Evolutionary conservation across 2,888 invertebrate genomes (phyloP).

Genomic region (Limnephilus auricula): DNA sequence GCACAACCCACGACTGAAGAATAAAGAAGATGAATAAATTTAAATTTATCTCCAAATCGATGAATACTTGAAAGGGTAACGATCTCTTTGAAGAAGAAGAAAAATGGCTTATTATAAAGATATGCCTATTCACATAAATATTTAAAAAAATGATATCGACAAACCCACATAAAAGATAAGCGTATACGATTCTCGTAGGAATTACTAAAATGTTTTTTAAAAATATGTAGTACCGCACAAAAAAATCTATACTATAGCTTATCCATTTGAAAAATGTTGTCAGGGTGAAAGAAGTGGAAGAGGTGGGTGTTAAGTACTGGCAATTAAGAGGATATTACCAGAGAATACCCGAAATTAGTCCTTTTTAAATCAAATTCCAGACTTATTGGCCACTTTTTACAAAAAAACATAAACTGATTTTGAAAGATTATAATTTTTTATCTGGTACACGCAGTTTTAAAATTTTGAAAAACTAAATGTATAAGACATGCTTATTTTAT

Average conservation of each 20-base stretch:
- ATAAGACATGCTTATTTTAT: no score
- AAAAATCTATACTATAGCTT: not conserved
- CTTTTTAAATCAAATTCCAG: no score
- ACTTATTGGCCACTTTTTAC: no score
- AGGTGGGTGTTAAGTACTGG: not conserved
- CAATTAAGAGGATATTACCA: no score
- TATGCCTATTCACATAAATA: not conserved
- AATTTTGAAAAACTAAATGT: no score
- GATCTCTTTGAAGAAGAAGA: not conserved
- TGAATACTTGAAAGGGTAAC: not conserved
- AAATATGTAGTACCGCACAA: not conserved
- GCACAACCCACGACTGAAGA: slow-evolving; percentile 2
- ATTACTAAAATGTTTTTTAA: not conserved
- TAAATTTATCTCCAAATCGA: not conserved
- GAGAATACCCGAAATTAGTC: no score
- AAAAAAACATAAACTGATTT: no score
- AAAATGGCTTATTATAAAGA: not conserved
- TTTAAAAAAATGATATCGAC: not conserved
- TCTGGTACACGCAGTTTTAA: no score
- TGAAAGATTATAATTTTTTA: no score
- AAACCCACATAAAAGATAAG: not conserved
- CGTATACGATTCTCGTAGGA: not conserved
- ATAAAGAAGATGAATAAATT: not conserved
- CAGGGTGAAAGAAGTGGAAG: not conserved
- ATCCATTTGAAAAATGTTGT: not conserved